Percentiles rank a stretch among this genome's conserved stretches.
Evolutionary conservation across 2,888 invertebrate genomes (phyloP).

Genomic region (Strigamia transsilvanica): DNA sequence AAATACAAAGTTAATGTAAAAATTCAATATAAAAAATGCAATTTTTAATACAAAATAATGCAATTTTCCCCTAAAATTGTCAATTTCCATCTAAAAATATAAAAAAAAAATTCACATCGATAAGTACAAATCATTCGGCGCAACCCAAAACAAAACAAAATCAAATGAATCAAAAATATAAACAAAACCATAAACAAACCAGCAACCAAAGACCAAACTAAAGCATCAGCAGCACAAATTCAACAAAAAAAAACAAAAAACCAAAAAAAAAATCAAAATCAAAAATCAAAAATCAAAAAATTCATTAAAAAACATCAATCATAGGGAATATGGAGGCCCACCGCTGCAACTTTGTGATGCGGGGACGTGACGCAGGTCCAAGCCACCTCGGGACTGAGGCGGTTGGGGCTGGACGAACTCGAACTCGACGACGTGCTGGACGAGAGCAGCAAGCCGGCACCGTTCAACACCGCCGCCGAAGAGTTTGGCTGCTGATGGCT

Average conservation of each 20-base stretch:
- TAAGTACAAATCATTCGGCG: no score
- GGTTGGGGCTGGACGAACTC: slow-evolving; percentile 63
- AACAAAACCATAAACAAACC: neutral
- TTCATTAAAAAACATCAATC: neutral
- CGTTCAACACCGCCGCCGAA: neutral
- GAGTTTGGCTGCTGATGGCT: slow-evolving; percentile 3
- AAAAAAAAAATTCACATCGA: no score
- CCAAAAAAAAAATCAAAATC: neutral
- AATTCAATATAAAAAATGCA: no score
- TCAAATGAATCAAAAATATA: no score
- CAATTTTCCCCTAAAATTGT: no score
- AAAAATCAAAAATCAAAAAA: neutral
- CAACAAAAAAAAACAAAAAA: neutral
- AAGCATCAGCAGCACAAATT: neutral
- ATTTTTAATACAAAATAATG: no score
- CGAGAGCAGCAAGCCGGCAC: slow-evolving; percentile 57
- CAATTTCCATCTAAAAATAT: no score
- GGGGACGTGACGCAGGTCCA: slow-evolving; percentile 57
- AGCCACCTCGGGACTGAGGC: slow-evolving; percentile 61
- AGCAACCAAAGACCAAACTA: slow-evolving; percentile 16
- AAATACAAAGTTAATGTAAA: no score
- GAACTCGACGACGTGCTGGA: slow-evolving; percentile 60
- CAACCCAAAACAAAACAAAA: no score
- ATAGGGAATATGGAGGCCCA: neutral
- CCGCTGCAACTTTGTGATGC: slow-evolving; percentile 56